Conservation (phyloP, 2,888 invertebrate species). For the Caradrina kadenii region DNA sequence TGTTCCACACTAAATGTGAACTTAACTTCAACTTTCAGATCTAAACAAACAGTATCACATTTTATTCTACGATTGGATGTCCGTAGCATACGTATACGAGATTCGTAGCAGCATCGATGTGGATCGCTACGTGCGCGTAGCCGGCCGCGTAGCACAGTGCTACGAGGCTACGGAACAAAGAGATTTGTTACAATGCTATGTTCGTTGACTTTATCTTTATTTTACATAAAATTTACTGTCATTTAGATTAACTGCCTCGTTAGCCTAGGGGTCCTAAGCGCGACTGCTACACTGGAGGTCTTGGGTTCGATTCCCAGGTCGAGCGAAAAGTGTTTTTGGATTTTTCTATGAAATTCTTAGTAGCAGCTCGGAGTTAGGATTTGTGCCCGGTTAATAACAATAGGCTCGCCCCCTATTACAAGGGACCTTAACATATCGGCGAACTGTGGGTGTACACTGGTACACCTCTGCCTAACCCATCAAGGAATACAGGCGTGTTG, state of each 20-base stretch:
- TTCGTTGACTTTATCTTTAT: constrained; percentile 3
- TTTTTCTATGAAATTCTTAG: too few relatives aligned
- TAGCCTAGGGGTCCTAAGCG: too few relatives aligned
- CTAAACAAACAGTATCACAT: constrained; percentile 52
- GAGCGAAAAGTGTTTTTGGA: too few relatives aligned
- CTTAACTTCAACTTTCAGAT: constrained; percentile 31
- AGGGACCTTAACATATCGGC: too few relatives aligned
- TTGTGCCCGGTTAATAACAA: too few relatives aligned
- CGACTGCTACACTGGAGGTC: too few relatives aligned
- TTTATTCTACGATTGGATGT: constrained; percentile 61
- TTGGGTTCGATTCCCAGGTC: too few relatives aligned
- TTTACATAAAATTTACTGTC: constrained; percentile 1
- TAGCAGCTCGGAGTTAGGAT: too few relatives aligned
- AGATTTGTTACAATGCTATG: not conserved
- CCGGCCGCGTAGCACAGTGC: constrained; percentile 40
- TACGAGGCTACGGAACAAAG: constrained; percentile 34
- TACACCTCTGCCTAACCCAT: too few relatives aligned
- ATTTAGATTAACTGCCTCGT: constrained; percentile 2
- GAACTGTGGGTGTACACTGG: too few relatives aligned
- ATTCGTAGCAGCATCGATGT: constrained; percentile 52
- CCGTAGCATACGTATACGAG: constrained; percentile 55
- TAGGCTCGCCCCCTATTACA: too few relatives aligned
- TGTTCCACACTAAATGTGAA: constrained; percentile 35
- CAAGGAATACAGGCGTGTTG: too few relatives aligned
- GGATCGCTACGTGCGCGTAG: constrained; percentile 56